Evolutionary conservation across 2,113 vertebrate species (phyloP), one percentile per base, ranked within the genome.

Genomic region (Malurus elegans): DNA sequence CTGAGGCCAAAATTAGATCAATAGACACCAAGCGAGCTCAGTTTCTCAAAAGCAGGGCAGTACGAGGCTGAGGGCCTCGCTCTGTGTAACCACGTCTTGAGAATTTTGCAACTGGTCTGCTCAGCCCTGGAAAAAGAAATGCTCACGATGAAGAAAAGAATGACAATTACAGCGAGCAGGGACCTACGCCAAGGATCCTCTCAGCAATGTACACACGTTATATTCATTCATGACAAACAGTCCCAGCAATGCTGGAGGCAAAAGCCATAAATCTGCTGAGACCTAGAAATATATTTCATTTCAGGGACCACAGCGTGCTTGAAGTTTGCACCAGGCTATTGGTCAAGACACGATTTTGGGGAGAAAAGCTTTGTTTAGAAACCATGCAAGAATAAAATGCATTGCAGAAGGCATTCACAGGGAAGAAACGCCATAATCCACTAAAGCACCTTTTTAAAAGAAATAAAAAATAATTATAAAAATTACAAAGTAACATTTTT

Each of bases 261-360:
- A 80, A 83, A 73, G 62, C 67, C 79, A n/a, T 57, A 75, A 76
- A 88, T 73, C 93, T 61, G 44, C 45, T 54, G 75, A 48, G 79
- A 80, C 34, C 83, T 66, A 83, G 80, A 96, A 91, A 95, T 45
- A 93, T 42, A 18, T 60, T 36, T 61, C 17, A 40, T 86, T n/a
- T 83, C n/a, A 21, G 79, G 29, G 48, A 34, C 65, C 61, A 29
- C 40, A 26, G 40, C 5, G 0, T 2, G 50, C 66, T 13, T 50
- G 9, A 53, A 79, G 88, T 83, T 80, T 18, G 69, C n/a, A 79
- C 78, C 20, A 29, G n/a, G 50, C 79, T 54, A 31, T 8, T 5
- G 50, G 20, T 62, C 10, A 12, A 23, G 70, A 6, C 7, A 1
- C 0, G n/a, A 29, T 84, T 57, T 45, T 5, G 54, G 58, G 42